phyloP scores from a whole-genome alignment of 2,113 vertebrate species.

The Mystacornis crossleyi region DNA sequence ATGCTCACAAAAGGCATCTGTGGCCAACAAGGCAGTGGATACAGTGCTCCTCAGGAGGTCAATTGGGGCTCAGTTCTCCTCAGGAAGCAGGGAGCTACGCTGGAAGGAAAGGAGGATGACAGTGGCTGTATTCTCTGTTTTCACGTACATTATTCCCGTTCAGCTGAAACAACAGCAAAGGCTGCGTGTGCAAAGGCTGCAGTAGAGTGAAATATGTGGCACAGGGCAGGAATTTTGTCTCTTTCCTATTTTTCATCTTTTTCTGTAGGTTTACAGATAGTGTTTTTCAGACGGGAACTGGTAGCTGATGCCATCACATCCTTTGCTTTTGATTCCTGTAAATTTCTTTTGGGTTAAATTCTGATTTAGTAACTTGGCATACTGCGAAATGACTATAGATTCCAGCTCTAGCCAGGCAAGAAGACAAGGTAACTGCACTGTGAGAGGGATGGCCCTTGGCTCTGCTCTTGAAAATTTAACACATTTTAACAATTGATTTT shows the following conservation, averaged over 20 bases:
- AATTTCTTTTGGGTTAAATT: not conserved
- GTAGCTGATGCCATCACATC: not conserved
- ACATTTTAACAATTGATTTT: constrained; percentile 6
- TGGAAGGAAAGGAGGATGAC: not conserved
- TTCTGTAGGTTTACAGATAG: not conserved
- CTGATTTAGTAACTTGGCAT: not conserved
- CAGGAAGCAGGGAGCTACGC: not conserved
- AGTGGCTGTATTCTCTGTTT: not conserved
- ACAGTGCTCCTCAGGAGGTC: not conserved
- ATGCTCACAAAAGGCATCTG: constrained; percentile 17
- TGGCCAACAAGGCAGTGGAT: not conserved
- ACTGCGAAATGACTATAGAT: constrained; percentile 11
- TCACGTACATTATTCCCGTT: not conserved
- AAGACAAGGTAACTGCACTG: not conserved
- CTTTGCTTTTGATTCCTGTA: not conserved
- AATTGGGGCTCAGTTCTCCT: not conserved
- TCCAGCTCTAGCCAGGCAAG: not conserved
- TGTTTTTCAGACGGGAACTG: not conserved
- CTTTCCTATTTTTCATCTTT: not conserved
- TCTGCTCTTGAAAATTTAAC: not conserved
- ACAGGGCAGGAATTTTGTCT: not conserved
- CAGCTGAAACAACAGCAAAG: not conserved
- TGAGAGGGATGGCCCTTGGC: not conserved
- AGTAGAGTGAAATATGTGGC: not conserved
- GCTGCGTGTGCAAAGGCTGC: not conserved